Percentiles rank a stretch among this genome's conserved stretches.
Evolutionary conservation across 2,113 vertebrate genomes (phyloP).

Genomic region (Lampris megalopsis): DNA sequence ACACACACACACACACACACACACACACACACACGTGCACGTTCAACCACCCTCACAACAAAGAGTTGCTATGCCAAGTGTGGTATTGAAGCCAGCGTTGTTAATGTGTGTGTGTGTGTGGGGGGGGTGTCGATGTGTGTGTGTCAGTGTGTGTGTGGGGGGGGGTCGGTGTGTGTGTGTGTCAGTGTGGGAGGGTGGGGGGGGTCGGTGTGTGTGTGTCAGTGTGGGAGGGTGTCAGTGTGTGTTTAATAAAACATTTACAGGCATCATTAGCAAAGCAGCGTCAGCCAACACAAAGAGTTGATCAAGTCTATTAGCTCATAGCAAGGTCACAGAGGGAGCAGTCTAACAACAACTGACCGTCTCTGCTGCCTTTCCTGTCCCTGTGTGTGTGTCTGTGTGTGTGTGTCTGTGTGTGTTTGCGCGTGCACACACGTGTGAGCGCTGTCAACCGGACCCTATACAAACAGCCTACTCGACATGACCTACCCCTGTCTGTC

Average conservation of each 20-base stretch:
- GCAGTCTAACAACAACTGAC: conserved; percentile 46
- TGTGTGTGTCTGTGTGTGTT: conserved; percentile 1
- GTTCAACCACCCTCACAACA: not conserved
- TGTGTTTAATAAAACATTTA: conserved; percentile 42
- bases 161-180: not conserved
- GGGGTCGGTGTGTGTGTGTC: conserved; percentile 19
- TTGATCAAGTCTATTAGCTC: conserved; percentile 32
- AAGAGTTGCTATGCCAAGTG: conserved; percentile 9
- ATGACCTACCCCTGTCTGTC: conserved; percentile 25
- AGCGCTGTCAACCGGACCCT: conserved; percentile 36
- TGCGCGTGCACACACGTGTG: conserved; percentile 16
- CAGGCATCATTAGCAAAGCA: conserved; percentile 41
- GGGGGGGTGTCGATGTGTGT: not conserved
- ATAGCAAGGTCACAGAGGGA: conserved; percentile 44
- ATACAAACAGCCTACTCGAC: conserved; percentile 40
- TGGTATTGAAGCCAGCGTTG: conserved; percentile 43
- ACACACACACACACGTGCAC: not conserved
- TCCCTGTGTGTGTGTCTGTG: no score
- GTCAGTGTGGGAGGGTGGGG: not conserved
- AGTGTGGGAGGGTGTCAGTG: not conserved
- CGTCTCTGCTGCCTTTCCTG: not conserved
- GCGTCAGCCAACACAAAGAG: conserved; percentile 53
- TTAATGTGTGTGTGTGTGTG: conserved; percentile 12
- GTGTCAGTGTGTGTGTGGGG: not conserved
- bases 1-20: conserved; percentile 9